A percentile compares a stretch with the other conserved stretches of the same genome.
Conservation (phyloP, 2,888 invertebrate genomes). For the Eremobia ochroleuca region DNA sequence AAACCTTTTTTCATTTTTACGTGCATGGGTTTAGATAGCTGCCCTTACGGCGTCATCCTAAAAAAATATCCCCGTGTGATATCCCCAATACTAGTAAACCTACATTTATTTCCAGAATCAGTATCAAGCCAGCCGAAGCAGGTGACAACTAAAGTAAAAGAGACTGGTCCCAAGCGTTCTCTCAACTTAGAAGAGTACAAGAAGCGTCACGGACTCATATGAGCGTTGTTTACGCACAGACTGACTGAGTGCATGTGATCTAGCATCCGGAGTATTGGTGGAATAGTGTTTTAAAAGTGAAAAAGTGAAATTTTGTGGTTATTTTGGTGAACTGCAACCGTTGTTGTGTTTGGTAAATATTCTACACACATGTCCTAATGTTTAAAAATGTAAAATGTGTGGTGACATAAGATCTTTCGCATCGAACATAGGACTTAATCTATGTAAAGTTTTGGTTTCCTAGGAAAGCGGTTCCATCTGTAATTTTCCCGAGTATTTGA, state of each 20-base stretch:
- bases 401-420: background rate
- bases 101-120: conserved; percentile 88
- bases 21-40: background rate
- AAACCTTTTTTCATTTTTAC: too few relatives aligned
- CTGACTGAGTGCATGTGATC: conserved; percentile 48
- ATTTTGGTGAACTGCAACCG: background rate
- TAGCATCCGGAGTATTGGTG: conserved; percentile 35
- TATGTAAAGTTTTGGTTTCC: background rate
- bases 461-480: background rate
- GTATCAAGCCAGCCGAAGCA: conserved; percentile 94
- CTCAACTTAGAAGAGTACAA: conserved; percentile 98
- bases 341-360: background rate
- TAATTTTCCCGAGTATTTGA: background rate
- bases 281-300: conserved; percentile 21
- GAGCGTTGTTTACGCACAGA: conserved; percentile 67
- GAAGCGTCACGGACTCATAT: conserved; percentile 97
- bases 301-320: background rate
- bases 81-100: conserved; percentile 32
- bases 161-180: conserved; percentile 95
- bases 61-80: background rate
- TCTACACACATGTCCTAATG: background rate
- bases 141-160: conserved; percentile 93
- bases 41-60: background rate
- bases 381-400: background rate
- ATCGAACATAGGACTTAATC: background rate